phyloP scores from a whole-genome alignment of 2,888 invertebrate species.

The Hypena proboscidalis region DNA sequence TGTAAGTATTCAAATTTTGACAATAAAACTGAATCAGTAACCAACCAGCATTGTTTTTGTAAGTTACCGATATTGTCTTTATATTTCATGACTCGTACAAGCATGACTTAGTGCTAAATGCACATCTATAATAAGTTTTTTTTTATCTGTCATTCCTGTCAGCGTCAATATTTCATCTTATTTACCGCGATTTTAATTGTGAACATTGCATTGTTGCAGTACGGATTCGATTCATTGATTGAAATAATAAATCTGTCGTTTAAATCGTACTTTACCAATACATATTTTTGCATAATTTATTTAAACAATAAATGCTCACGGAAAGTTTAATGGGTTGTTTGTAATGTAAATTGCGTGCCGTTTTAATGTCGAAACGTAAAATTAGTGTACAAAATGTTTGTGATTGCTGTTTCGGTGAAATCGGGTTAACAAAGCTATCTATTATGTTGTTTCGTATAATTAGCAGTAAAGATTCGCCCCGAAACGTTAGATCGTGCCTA shows the following conservation, averaged over 20 bases:
- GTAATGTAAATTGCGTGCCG: constrained; percentile 40
- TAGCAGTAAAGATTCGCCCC: constrained; percentile 53
- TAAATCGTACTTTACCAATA: constrained; percentile 25
- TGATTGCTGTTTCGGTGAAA: constrained; percentile 52
- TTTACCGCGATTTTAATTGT: no score
- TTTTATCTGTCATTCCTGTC: no score
- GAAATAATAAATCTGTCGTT: constrained; percentile 14
- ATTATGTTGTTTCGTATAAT: constrained; percentile 59
- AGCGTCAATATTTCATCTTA: no score
- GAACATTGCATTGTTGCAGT: no score
- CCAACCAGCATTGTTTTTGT: constrained; percentile 44
- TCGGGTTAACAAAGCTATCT: constrained; percentile 59
- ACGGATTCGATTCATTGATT: constrained; percentile 7
- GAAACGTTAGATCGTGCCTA: constrained; percentile 37
- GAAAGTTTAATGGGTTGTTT: constrained; percentile 38
- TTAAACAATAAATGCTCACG: constrained; percentile 31
- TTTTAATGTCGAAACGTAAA: constrained; percentile 34
- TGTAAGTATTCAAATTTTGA: constrained; percentile 58
- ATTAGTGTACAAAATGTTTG: constrained; percentile 40
- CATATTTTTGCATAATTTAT: constrained; percentile 36
- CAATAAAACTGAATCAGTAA: constrained; percentile 56
- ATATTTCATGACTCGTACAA: constrained; percentile 6
- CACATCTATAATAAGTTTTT: no score
- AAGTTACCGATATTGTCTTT: constrained; percentile 10
- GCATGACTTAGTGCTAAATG: no score